Evolutionary conservation across 1,140 invertebrate species (phyloP).

Genomic region (Pomacea maculata): DNA sequence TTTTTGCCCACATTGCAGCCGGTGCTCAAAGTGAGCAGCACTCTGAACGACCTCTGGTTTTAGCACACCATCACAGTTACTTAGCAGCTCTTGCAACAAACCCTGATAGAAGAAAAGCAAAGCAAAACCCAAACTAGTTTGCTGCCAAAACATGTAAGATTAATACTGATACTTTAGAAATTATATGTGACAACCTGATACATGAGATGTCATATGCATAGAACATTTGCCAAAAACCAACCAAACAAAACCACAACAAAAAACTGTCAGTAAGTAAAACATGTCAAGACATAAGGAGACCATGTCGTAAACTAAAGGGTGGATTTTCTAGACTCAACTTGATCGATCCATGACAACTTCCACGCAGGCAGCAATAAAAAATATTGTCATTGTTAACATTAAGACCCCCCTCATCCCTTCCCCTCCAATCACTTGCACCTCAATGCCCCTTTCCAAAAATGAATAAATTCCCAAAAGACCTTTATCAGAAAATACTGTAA

Average conservation of each 20-base stretch:
- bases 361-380: too few species aligned
- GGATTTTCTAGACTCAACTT: too few species aligned
- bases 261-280: too few species aligned
- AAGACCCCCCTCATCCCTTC: too few species aligned
- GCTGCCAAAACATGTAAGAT: not conserved
- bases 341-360: too few species aligned
- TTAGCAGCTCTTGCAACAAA: slow-evolving; percentile 83
- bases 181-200: not conserved
- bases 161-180: not conserved
- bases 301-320: too few species aligned
- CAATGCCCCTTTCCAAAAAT: too few species aligned
- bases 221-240: not conserved
- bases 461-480: too few species aligned
- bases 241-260: not conserved
- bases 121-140: not conserved
- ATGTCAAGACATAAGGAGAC: too few species aligned
- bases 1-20: slow-evolving; percentile 89
- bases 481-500: too few species aligned
- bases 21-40: slow-evolving; percentile 90
- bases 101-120: slow-evolving; percentile 66
- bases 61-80: slow-evolving; percentile 89
- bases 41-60: slow-evolving; percentile 85
- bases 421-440: too few species aligned
- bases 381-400: too few species aligned
- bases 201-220: not conserved